Evolutionary conservation across 2,113 vertebrate species (phyloP).

Genomic region (Ramphastos sulfuratus): DNA sequence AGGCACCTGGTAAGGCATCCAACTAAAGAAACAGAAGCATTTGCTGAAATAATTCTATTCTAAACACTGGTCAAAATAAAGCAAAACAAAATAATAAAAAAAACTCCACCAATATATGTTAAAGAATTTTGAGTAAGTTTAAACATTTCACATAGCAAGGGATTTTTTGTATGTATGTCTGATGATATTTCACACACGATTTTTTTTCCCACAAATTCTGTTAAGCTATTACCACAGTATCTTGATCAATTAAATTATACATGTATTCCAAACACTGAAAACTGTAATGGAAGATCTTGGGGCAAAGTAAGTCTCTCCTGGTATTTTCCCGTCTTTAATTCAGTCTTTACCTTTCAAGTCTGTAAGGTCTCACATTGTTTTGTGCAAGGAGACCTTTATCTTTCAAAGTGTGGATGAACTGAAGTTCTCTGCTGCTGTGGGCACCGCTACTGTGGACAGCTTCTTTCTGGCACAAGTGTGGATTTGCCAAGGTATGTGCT

Average conservation of each 20-base stretch:
- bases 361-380: neutral
- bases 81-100: too few species aligned
- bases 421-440: neutral
- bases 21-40: neutral
- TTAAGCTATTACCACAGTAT: neutral
- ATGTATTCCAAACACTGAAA: neutral
- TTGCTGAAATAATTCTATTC: neutral
- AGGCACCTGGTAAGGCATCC: neutral
- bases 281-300: neutral
- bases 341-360: neutral
- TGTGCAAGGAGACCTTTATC: neutral
- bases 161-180: neutral
- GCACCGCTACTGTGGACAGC: neutral
- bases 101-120: neutral
- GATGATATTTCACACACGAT: neutral
- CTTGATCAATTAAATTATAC: neutral
- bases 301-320: neutral
- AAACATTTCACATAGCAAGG: neutral
- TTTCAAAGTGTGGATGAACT: neutral
- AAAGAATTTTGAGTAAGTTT: neutral
- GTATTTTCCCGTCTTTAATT: neutral
- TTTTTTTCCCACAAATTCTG: neutral
- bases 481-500: fast-evolving
- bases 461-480: neutral
- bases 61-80: neutral